Percentiles rank a stretch among this genome's conserved stretches.
phyloP scores from a whole-genome alignment of 1,140 invertebrate species.

The Apocrypta bakeri region DNA sequence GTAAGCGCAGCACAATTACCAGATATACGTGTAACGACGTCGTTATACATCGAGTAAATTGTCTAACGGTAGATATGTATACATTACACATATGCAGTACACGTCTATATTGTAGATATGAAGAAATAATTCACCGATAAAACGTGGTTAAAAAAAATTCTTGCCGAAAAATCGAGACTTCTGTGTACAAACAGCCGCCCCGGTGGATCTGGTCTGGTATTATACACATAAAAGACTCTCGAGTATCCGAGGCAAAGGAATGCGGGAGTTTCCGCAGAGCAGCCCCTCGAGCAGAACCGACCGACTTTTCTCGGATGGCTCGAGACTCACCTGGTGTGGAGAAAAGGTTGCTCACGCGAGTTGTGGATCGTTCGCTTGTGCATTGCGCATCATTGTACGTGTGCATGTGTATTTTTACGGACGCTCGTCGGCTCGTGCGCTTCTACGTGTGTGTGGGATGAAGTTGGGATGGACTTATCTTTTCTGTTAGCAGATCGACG shows the following conservation, averaged over 20 bases:
- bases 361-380: not conserved
- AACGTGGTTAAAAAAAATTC: no score
- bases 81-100: no score
- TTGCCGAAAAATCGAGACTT: no score
- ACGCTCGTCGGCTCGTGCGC: no score
- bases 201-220: not conserved
- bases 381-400: not conserved
- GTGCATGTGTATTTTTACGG: no score
- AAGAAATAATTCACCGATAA: no score
- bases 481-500: not conserved
- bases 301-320: slow-evolving; percentile 31
- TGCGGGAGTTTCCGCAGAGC: slow-evolving; percentile 35
- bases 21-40: not conserved
- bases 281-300: slow-evolving; percentile 38
- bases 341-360: not conserved
- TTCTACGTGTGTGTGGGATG: not conserved
- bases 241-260: not conserved
- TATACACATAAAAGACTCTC: not conserved
- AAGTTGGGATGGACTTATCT: not conserved
- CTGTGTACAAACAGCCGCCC: no score
- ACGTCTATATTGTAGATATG: no score
- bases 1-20: not conserved
- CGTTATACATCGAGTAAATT: not conserved
- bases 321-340: not conserved
- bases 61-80: not conserved